Evolutionary conservation across 2,113 vertebrate species (phyloP).

Genomic region (Theristicus caerulescens): DNA sequence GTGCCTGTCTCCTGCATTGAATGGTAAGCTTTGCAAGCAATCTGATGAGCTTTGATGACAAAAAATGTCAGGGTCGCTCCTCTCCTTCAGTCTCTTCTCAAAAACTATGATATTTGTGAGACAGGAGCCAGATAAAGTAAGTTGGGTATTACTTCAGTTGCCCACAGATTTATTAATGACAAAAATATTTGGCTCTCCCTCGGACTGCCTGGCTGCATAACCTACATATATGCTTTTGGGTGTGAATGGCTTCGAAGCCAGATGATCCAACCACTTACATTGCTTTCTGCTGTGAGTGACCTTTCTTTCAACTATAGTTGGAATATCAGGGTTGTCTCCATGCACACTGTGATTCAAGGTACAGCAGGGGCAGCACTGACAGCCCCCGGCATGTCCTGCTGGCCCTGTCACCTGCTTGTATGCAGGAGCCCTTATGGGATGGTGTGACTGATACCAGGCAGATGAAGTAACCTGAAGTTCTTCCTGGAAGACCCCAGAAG

Average conservation of each 20-base stretch:
- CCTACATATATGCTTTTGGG: not conserved
- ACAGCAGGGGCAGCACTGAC: not conserved
- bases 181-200: not conserved
- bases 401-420: not conserved
- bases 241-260: not conserved
- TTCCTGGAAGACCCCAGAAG: not conserved
- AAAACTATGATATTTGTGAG: not conserved
- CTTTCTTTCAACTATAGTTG: not conserved
- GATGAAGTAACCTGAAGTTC: not conserved
- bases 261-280: not conserved
- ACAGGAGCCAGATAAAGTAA: not conserved
- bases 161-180: not conserved
- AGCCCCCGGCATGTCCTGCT: not conserved
- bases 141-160: not conserved
- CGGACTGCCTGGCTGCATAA: not conserved
- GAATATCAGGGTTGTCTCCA: not conserved
- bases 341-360: not conserved
- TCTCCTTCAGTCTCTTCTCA: not conserved
- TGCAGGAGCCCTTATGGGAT: not conserved
- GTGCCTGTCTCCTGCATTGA: not conserved
- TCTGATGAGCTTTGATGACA: not conserved
- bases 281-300: not conserved
- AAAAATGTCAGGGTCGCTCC: not conserved
- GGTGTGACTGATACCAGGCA: not conserved
- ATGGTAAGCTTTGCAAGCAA: not conserved